Conservation (phyloP, 2,888 invertebrate species). For the Patella depressa region DNA sequence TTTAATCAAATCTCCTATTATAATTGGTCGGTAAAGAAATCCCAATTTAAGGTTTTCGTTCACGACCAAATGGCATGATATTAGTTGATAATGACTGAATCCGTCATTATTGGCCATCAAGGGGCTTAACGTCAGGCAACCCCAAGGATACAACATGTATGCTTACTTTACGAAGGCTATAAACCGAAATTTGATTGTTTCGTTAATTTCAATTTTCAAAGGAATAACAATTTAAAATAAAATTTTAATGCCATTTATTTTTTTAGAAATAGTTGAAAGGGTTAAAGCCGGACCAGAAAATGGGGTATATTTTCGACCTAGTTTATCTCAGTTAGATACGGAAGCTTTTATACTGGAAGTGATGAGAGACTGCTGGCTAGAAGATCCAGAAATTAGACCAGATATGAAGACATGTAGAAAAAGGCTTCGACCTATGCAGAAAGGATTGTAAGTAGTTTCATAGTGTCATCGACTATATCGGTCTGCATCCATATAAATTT, state of each 20-base stretch:
- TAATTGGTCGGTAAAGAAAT: too few relatives aligned
- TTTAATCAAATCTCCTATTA: too few relatives aligned
- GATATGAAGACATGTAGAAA: conserved; percentile 69
- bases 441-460: conserved; percentile 83
- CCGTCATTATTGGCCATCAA: too few relatives aligned
- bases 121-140: too few relatives aligned
- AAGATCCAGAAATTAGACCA: conserved; percentile 68
- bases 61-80: too few relatives aligned
- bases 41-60: too few relatives aligned
- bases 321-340: conserved; percentile 48
- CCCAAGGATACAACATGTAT: too few relatives aligned
- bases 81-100: too few relatives aligned
- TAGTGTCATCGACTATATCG: background rate
- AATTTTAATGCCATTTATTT: conserved; percentile 11
- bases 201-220: too few relatives aligned
- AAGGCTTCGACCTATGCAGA: conserved; percentile 71
- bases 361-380: conserved; percentile 69
- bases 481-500: background rate
- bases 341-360: conserved; percentile 64
- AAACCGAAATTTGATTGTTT: too few relatives aligned
- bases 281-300: conserved; percentile 51
- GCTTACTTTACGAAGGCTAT: too few relatives aligned
- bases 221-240: too few relatives aligned
- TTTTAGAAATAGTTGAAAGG: conserved; percentile 65
- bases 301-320: conserved; percentile 56